A percentile compares a stretch with the other conserved stretches of the same genome.
These are phyloP conservation scores for Diaphora mendica DNA, from an alignment of 2,888 invertebrate species.

Conservation along the genomic window DNA sequence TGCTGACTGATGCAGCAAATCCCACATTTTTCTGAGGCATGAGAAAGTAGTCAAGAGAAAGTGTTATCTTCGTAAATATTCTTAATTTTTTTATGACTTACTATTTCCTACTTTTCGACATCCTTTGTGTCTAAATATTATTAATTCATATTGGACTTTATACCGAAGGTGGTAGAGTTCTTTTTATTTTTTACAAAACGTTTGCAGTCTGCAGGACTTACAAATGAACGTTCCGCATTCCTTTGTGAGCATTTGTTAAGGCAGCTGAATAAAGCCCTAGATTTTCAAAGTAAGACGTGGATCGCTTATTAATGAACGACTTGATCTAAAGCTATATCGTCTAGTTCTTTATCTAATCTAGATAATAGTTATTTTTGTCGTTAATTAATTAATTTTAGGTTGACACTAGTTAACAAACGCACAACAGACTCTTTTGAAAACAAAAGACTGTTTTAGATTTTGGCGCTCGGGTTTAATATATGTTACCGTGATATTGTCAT, in stretches of 20 bases:
- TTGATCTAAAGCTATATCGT: conserved; percentile 1
- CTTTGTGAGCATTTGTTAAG: not conserved
- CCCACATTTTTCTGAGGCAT: not conserved
- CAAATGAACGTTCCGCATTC: conserved; percentile 9
- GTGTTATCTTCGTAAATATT: not conserved
- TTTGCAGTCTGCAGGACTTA: not conserved
- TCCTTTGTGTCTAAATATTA: not conserved
- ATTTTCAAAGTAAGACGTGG: conserved; percentile 14
- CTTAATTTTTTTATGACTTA: not conserved
- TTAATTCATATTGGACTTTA: not conserved
- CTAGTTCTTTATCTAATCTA: not conserved
- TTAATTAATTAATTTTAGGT: not conserved
- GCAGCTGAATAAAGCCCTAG: conserved; percentile 1
- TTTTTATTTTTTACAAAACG: not conserved
- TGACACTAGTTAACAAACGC: not conserved
- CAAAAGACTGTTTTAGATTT: not conserved
- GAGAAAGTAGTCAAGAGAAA: not conserved
- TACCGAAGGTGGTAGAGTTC: not conserved
- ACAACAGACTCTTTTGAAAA: not conserved
- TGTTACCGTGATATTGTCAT: too few relatives aligned
- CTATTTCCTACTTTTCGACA: not conserved
- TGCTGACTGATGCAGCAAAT: too few relatives aligned
- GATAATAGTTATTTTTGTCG: not conserved
- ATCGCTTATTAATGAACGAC: conserved; percentile 4
- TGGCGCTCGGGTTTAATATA: not conserved